These are phyloP conservation scores for Alfaro cultratus DNA, from an alignment of 2,797 vertebrate species.

Conservation along the genomic window DNA sequence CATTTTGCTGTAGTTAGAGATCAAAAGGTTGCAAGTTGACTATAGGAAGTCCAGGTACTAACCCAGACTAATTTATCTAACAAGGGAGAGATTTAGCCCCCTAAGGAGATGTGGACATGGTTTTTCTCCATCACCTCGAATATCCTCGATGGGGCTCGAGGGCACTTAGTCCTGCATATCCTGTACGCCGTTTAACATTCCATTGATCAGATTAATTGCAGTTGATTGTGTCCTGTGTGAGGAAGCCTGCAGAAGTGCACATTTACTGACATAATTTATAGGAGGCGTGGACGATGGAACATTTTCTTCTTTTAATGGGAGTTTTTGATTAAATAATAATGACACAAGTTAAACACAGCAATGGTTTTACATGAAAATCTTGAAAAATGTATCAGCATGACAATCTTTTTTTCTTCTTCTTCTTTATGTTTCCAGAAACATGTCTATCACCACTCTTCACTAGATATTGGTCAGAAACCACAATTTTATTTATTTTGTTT, in stretches of 20 bases:
- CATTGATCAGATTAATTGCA: constrained; percentile 82
- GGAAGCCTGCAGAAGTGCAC: constrained; percentile 68
- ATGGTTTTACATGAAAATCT: not conserved
- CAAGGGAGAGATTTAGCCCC: constrained; percentile 78
- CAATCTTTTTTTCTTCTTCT: not conserved
- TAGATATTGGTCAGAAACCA: constrained; percentile 58
- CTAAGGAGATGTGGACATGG: constrained; percentile 78
- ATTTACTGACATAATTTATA: constrained; percentile 58
- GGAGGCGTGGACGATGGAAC: constrained; percentile 17
- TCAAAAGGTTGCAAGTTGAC: constrained; percentile 88
- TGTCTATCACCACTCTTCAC: constrained; percentile 62
- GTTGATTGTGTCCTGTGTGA: constrained; percentile 76
- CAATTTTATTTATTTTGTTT: constrained; percentile 65
- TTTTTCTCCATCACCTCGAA: constrained; percentile 79
- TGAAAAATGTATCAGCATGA: not conserved
- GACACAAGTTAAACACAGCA: not conserved
- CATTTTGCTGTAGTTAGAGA: constrained; percentile 95
- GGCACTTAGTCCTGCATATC: constrained; percentile 77
- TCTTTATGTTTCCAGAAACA: not conserved
- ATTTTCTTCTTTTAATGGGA: not conserved
- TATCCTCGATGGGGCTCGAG: constrained; percentile 75
- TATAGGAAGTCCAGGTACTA: constrained; percentile 82
- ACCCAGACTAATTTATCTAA: constrained; percentile 81
- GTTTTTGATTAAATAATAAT: constrained; percentile 7
- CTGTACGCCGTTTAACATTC: constrained; percentile 78